Conservation (phyloP, 2,888 invertebrate species). For the Yponomeuta malinellus region DNA sequence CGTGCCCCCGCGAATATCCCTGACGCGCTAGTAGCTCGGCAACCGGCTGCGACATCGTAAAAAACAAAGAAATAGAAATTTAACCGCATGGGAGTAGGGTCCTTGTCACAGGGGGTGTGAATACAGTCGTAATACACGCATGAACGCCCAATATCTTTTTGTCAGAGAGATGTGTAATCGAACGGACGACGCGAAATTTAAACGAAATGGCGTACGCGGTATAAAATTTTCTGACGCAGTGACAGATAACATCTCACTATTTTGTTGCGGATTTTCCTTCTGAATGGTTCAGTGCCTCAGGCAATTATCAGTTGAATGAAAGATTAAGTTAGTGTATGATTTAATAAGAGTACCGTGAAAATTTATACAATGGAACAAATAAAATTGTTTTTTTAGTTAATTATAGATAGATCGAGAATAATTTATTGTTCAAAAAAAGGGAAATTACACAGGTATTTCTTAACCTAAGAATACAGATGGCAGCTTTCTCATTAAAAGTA, state of each 20-base stretch:
- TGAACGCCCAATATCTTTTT: slow-evolving; percentile 1
- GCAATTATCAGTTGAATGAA: neutral
- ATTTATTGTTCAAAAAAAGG: too few relatives aligned
- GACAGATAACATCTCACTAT: neutral
- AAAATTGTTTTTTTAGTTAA: too few relatives aligned
- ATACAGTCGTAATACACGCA: slow-evolving; percentile 3
- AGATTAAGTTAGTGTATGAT: too few relatives aligned
- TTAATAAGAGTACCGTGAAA: too few relatives aligned
- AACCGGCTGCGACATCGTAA: too few relatives aligned
- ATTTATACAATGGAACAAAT: too few relatives aligned
- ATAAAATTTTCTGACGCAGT: neutral
- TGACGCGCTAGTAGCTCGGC: too few relatives aligned
- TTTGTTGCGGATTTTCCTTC: neutral
- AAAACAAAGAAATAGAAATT: neutral
- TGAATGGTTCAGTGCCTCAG: neutral
- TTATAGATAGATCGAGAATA: too few relatives aligned
- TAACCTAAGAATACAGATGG: too few relatives aligned
- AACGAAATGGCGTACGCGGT: neutral
- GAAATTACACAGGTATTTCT: too few relatives aligned
- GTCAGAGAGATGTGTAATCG: slow-evolving; percentile 1
- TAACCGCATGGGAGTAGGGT: neutral
- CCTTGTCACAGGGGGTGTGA: neutral
- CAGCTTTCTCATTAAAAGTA: too few relatives aligned
- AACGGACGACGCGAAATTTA: slow-evolving; percentile 1
- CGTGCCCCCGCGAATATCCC: too few relatives aligned